Conservation (phyloP, 2,113 vertebrate genomes). For the Melanostigma gelatinosum region DNA sequence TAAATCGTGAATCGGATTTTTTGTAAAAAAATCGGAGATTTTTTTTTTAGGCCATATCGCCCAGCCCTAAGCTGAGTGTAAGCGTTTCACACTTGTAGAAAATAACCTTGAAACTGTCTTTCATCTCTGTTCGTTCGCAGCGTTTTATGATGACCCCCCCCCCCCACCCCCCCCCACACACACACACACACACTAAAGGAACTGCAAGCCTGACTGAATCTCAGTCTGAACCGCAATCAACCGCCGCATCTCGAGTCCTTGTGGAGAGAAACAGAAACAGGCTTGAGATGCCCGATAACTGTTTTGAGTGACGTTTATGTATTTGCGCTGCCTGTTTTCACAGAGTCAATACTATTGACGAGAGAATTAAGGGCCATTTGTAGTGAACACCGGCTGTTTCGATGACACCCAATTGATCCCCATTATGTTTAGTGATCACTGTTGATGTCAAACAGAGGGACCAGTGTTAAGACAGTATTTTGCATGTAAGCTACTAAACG, state of each 20-base stretch:
- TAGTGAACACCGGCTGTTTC: not conserved
- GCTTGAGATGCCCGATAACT: not conserved
- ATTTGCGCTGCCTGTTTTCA: not conserved
- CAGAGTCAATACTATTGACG: conserved; percentile 18
- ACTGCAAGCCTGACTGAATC: conserved; percentile 8
- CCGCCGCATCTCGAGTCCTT: not conserved
- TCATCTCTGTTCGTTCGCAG: not conserved
- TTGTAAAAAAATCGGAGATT: no score
- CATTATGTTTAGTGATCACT: not conserved
- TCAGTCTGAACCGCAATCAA: conserved; percentile 3
- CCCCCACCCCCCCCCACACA: not conserved
- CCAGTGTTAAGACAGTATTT: not conserved
- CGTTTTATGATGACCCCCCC: not conserved
- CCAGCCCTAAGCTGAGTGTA: not conserved
- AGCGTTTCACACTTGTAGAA: not conserved
- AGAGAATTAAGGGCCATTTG: not conserved
- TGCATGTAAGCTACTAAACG: not conserved
- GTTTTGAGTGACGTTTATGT: conserved; percentile 10
- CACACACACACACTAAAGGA: not conserved
- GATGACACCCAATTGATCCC: not conserved
- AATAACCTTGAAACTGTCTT: conserved; percentile 5
- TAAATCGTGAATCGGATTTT: no score
- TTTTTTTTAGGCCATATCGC: no score
- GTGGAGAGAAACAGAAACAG: conserved; percentile 1
- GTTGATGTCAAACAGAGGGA: not conserved